Evolutionary conservation across 2,113 vertebrate species (phyloP).

Genomic region (Phaethornis superciliosus): DNA sequence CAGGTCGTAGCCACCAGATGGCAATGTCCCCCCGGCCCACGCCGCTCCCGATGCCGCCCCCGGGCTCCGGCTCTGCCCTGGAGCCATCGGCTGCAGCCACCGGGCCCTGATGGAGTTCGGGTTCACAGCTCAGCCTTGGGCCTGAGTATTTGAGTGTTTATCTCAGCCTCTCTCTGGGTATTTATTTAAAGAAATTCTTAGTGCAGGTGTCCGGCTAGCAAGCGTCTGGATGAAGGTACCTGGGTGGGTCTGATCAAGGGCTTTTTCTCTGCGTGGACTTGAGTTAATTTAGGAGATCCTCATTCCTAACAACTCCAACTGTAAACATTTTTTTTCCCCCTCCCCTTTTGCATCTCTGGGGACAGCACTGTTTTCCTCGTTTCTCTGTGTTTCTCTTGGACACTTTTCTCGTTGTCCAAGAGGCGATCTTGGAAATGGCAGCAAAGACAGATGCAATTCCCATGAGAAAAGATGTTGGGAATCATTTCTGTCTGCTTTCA

Average conservation of each 20-base stretch:
- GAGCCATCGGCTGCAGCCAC: neutral
- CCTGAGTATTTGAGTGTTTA: too few species aligned
- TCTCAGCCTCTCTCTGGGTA: neutral
- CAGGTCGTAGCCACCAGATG: conserved; percentile 24
- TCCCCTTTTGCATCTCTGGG: too few species aligned
- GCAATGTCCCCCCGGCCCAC: neutral
- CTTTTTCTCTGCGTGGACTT: neutral
- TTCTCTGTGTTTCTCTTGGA: too few species aligned
- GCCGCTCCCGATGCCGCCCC: neutral
- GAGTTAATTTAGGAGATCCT: neutral
- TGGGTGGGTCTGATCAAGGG: fast-evolving
- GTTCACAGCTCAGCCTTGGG: fast-evolving
- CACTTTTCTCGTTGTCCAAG: neutral
- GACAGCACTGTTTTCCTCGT: too few species aligned
- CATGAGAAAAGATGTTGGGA: neutral
- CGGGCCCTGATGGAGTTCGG: fast-evolving
- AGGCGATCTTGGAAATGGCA: neutral
- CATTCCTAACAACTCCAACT: neutral
- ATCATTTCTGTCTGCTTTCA: neutral
- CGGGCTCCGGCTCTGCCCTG: too few species aligned
- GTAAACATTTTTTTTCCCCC: neutral
- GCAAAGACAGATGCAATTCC: neutral
- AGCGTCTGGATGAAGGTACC: neutral
- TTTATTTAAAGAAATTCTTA: neutral
- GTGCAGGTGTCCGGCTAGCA: neutral